These are phyloP conservation scores for Oncorhynchus masou DNA, from an alignment of 2,113 vertebrate species.

Conservation along the genomic window DNA sequence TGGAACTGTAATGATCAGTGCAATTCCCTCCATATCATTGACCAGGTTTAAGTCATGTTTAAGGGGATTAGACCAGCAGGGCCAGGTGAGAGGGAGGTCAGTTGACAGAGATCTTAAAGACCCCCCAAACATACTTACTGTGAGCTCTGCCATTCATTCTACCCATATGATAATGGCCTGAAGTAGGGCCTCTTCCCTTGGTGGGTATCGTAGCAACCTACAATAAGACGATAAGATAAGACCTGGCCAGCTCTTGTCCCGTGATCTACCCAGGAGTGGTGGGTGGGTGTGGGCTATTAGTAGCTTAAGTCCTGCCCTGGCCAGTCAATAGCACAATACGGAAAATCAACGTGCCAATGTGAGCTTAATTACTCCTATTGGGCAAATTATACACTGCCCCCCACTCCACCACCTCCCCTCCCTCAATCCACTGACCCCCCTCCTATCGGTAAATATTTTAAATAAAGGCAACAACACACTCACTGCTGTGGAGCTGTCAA, in stretches of 20 bases:
- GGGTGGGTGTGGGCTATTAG: constrained; percentile 37
- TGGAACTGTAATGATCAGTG: constrained; percentile 4
- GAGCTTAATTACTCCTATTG: constrained; percentile 72
- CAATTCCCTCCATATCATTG: constrained; percentile 12
- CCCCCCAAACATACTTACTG: constrained; percentile 23
- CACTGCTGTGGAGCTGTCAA: constrained; percentile 50
- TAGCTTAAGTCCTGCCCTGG: constrained; percentile 65
- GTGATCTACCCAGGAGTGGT: constrained; percentile 27
- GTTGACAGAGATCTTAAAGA: constrained; percentile 11
- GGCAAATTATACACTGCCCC: constrained; percentile 66
- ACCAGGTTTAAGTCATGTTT: constrained; percentile 12
- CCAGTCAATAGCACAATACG: constrained; percentile 76
- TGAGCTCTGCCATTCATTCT: constrained; percentile 31
- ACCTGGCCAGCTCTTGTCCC: constrained; percentile 15
- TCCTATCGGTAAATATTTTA: constrained; percentile 62
- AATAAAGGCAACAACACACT: constrained; percentile 69
- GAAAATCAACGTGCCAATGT: constrained; percentile 77
- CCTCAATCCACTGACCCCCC: constrained; percentile 4
- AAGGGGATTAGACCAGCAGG: not conserved
- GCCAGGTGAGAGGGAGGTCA: constrained; percentile 32
- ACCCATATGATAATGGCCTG: too few species aligned
- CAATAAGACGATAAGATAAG: too few species aligned
- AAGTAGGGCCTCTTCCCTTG: too few species aligned
- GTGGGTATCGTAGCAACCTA: too few species aligned
- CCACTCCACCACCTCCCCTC: constrained; percentile 1